A percentile compares a stretch with the other conserved stretches of the same genome.
Evolutionary conservation across 2,113 vertebrate species (phyloP).

Genomic region (Lonchura striata): DNA sequence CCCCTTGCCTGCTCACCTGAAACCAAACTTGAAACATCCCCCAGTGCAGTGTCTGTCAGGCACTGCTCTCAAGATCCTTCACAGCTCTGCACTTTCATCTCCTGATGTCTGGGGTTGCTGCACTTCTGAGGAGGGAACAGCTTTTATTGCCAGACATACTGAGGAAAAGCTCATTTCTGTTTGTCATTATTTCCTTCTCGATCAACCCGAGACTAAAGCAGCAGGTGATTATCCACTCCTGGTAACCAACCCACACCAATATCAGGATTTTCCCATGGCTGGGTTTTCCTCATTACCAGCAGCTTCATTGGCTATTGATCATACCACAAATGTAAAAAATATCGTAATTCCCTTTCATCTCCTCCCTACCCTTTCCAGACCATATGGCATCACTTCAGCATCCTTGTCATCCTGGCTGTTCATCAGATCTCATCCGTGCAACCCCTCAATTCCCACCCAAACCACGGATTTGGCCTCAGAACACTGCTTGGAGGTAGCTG

Average conservation of each 20-base stretch:
- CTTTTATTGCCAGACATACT: background rate
- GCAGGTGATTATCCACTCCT: background rate
- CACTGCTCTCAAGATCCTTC: background rate
- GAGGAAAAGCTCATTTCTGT: background rate
- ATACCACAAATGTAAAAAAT: background rate
- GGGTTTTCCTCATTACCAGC: background rate
- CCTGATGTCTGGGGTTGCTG: background rate
- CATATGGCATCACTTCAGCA: rapidly evolving
- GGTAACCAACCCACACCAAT: background rate
- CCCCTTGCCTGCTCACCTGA: background rate
- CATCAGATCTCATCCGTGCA: background rate
- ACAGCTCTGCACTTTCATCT: background rate
- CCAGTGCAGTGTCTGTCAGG: background rate
- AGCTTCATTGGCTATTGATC: background rate
- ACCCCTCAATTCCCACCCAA: background rate
- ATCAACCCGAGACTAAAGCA: background rate
- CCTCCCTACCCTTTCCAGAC: background rate
- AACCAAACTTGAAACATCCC: background rate
- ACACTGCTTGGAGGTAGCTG: background rate
- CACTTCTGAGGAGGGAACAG: background rate
- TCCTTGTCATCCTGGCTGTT: background rate
- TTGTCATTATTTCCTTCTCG: background rate
- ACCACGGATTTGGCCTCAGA: background rate
- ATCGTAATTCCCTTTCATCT: background rate
- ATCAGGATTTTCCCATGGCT: background rate